These are phyloP conservation scores for Himalopsyche anomala DNA, from an alignment of 2,888 invertebrate species.

Conservation along the genomic window DNA sequence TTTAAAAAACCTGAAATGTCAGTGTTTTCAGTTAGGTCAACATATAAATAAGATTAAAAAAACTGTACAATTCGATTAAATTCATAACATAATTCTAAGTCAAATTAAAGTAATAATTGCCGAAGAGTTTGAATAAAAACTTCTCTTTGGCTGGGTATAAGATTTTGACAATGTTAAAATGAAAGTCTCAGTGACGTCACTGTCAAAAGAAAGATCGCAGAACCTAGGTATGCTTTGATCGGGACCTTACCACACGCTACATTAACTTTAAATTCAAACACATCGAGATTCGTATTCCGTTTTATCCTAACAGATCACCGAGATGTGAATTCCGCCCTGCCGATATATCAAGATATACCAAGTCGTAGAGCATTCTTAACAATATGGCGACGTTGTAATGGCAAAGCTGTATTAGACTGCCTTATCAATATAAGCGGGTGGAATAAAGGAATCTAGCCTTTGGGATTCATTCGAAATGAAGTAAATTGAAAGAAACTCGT, in stretches of 20 bases:
- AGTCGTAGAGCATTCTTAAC: slow-evolving; percentile 26
- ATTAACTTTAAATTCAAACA: slow-evolving; percentile 57
- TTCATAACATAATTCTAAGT: no score
- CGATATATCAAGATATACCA: slow-evolving; percentile 49
- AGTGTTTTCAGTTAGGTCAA: no score
- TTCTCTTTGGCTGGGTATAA: no score
- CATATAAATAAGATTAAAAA: no score
- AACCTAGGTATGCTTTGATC: slow-evolving; percentile 36
- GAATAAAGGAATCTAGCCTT: slow-evolving; percentile 34
- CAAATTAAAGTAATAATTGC: no score
- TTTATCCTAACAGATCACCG: slow-evolving; percentile 48
- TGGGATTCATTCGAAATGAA: slow-evolving; percentile 29
- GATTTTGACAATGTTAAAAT: background rate
- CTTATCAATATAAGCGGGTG: slow-evolving; percentile 1
- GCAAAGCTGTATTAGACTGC: slow-evolving; percentile 27
- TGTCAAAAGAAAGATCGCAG: background rate
- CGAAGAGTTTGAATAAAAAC: no score
- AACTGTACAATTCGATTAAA: no score
- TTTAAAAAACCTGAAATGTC: no score
- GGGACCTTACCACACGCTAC: slow-evolving; percentile 44
- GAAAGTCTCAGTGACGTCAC: background rate
- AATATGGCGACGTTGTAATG: slow-evolving; percentile 34
- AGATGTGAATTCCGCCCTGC: slow-evolving; percentile 32
- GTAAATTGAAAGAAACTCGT: background rate
- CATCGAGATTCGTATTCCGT: slow-evolving; percentile 53